Percentiles rank a stretch among this genome's conserved stretches.
Evolutionary conservation across 2,888 invertebrate genomes (phyloP).

Genomic region (Acrobasis consociella): DNA sequence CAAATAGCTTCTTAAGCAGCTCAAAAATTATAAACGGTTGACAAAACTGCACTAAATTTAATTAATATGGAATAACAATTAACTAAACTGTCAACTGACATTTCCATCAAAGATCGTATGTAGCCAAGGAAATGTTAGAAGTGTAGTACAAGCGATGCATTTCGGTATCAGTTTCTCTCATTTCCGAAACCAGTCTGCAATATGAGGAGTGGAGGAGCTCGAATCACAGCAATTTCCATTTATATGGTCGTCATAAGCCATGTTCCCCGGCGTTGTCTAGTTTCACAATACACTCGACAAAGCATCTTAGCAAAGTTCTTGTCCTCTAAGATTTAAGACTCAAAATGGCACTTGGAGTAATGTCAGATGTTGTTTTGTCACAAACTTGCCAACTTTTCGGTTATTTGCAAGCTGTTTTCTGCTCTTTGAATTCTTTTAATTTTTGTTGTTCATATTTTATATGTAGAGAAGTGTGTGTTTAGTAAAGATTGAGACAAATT

Average conservation of each 20-base stretch:
- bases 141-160: neutral
- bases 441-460: too few species aligned
- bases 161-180: conserved; percentile 40
- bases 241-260: conserved; percentile 68
- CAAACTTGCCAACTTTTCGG: neutral
- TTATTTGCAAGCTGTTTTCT: too few species aligned
- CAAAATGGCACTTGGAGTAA: neutral
- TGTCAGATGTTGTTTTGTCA: neutral
- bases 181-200: conserved; percentile 59
- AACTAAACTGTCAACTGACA: too few species aligned
- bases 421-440: too few species aligned
- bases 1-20: too few species aligned
- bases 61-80: too few species aligned
- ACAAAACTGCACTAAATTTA: too few species aligned
- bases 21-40: too few species aligned
- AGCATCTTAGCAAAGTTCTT: neutral
- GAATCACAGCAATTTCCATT: conserved; percentile 74
- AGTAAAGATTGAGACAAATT: too few species aligned
- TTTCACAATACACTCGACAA: conserved; percentile 25
- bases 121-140: too few species aligned
- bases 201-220: conserved; percentile 57
- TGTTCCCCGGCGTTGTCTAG: conserved; percentile 59
- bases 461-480: too few species aligned
- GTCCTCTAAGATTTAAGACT: neutral
- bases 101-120: too few species aligned